These are phyloP conservation scores for Chlamydotis undulata DNA, from an alignment of 2,113 vertebrate genomes.

Conservation along the genomic window DNA sequence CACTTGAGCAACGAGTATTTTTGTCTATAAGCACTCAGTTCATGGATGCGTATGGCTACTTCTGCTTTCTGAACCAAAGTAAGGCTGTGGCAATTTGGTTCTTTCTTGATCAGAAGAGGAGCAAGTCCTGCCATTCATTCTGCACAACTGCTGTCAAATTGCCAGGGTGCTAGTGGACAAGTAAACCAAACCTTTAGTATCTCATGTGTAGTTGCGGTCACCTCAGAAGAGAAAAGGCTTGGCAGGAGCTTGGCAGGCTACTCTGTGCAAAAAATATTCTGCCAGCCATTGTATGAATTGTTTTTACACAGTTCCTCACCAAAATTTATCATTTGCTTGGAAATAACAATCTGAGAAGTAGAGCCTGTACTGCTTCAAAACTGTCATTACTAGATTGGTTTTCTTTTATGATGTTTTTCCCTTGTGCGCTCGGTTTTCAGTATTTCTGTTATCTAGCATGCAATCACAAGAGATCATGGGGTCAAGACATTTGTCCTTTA, in stretches of 20 bases:
- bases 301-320: background rate
- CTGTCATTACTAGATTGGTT: background rate
- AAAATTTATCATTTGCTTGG: background rate
- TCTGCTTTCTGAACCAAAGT: background rate
- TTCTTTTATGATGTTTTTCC: background rate
- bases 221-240: background rate
- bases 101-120: background rate
- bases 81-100: background rate
- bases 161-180: background rate
- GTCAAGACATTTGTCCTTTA: background rate
- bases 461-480: background rate
- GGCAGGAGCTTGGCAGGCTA: background rate
- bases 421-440: background rate
- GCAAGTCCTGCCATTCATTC: background rate
- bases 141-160: background rate
- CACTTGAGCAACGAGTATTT: background rate
- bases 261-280: background rate
- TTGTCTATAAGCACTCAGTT: background rate
- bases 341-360: background rate
- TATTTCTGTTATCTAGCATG: rapidly evolving
- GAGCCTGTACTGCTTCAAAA: background rate
- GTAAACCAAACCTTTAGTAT: background rate
- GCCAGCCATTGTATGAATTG: background rate
- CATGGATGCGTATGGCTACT: background rate
- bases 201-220: background rate